Evolutionary conservation across 2,888 invertebrate species (phyloP).

Genomic region (Parnassius mnemosyne): DNA sequence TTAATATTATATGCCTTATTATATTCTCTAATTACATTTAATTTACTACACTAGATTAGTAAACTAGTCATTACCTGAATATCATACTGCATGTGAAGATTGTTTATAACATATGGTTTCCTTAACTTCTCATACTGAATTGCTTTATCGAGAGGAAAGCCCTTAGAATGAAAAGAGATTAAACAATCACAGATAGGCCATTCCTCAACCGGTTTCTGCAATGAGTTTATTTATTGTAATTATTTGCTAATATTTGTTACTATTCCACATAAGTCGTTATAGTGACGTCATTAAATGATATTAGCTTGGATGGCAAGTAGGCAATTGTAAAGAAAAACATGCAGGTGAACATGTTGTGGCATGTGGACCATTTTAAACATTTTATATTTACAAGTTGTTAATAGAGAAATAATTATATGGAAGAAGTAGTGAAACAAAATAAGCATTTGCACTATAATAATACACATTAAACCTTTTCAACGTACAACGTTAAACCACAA

Average conservation of each 20-base stretch:
- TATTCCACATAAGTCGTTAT: slow-evolving; percentile 5
- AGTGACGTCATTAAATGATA: slow-evolving; percentile 8
- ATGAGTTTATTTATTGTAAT: slow-evolving; percentile 30
- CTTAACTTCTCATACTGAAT: slow-evolving; percentile 96
- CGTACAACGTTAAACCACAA: not conserved
- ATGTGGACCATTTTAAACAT: slow-evolving; percentile 18
- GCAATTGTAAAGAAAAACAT: slow-evolving; percentile 16
- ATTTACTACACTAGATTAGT: not conserved
- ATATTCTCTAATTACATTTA: not conserved
- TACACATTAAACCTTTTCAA: not conserved
- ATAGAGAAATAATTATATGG: slow-evolving; percentile 11
- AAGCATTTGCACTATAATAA: slow-evolving; percentile 7
- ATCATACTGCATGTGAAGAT: slow-evolving; percentile 98
- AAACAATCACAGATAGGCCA: slow-evolving; percentile 99
- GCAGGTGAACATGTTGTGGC: slow-evolving; percentile 24
- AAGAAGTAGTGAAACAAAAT: slow-evolving; percentile 26
- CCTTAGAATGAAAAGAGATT: slow-evolving; percentile 98
- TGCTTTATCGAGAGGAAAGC: slow-evolving; percentile 98
- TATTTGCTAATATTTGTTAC: not conserved
- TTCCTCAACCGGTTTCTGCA: slow-evolving; percentile 94
- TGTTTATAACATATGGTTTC: slow-evolving; percentile 98
- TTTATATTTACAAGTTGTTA: slow-evolving; percentile 18
- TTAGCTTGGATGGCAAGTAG: slow-evolving; percentile 19
- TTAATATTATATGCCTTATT: not conserved
- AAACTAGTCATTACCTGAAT: slow-evolving; percentile 84